Evolutionary conservation across 2,797 vertebrate genomes (phyloP).

Genomic region (Perodicticus potto): DNA sequence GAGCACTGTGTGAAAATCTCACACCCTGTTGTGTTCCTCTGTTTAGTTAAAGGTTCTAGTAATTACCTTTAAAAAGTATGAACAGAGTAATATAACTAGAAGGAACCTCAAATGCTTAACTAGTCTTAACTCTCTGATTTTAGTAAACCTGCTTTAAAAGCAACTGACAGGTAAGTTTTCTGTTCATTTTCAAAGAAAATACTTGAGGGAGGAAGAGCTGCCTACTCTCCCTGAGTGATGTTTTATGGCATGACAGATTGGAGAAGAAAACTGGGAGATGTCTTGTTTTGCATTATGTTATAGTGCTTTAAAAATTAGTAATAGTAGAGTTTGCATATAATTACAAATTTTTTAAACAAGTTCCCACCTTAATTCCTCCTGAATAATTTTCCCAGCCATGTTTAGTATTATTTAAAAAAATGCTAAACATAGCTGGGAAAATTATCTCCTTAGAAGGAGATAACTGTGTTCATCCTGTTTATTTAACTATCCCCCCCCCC

Average conservation of each 20-base stretch:
- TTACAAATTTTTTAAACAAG: not conserved
- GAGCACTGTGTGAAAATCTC: not conserved
- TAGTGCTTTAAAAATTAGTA: conserved; percentile 43
- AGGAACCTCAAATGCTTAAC: not conserved
- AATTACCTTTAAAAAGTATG: conserved; percentile 34
- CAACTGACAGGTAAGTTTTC: not conserved
- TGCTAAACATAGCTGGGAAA: too few relatives aligned
- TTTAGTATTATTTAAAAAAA: not conserved
- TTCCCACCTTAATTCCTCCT: not conserved
- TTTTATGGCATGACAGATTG: not conserved
- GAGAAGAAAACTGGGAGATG: not conserved
- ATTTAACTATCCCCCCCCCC: not conserved
- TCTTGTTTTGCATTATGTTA: conserved; percentile 21
- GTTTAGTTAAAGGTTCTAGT: conserved; percentile 1
- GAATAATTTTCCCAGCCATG: conserved; percentile 31
- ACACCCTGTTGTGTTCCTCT: not conserved
- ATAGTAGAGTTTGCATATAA: not conserved
- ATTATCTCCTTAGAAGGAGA: conserved; percentile 48
- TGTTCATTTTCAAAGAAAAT: conserved; percentile 46
- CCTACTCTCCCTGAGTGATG: not conserved
- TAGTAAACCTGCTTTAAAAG: conserved; percentile 44
- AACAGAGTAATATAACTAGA: not conserved
- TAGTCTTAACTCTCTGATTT: conserved; percentile 1
- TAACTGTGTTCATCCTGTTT: conserved; percentile 66
- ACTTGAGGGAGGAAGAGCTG: not conserved